Conservation (phyloP, 2,113 vertebrate genomes). For the Setophaga kirtlandii region DNA sequence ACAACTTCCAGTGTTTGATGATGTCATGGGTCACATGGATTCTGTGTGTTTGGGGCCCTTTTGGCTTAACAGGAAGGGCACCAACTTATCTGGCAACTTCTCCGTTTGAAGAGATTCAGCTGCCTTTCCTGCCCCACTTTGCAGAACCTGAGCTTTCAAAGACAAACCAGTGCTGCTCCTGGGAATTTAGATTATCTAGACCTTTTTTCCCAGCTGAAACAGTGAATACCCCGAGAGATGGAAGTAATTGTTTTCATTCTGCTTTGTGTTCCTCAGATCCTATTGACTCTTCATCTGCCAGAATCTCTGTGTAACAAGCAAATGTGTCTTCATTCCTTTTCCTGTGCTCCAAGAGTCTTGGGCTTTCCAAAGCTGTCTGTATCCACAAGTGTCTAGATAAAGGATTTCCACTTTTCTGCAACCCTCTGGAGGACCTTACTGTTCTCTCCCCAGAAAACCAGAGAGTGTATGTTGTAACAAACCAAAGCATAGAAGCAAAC, state of each 20-base stretch:
- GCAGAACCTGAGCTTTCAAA: neutral
- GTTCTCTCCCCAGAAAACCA: neutral
- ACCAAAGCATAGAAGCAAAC: neutral
- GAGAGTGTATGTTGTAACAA: neutral
- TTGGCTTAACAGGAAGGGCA: conserved; percentile 60
- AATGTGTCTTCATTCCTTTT: neutral
- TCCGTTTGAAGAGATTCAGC: conserved; percentile 24
- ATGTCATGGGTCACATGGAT: conserved; percentile 34
- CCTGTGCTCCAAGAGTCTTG: neutral
- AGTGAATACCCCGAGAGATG: neutral
- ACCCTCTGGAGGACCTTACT: neutral
- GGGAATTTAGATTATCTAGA: neutral
- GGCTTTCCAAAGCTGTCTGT: neutral
- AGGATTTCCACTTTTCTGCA: neutral
- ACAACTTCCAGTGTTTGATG: conserved; percentile 26
- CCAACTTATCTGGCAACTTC: conserved; percentile 25
- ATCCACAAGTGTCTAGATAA: neutral
- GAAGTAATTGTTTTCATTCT: neutral
- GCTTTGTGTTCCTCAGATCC: neutral
- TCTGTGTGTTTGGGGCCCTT: conserved; percentile 20
- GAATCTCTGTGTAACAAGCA: neutral
- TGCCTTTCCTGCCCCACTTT: neutral
- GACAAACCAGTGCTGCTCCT: neutral
- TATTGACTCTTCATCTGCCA: neutral
- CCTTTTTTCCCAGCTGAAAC: neutral